Percentiles rank a stretch among this genome's conserved stretches.
Conservation (phyloP, 1,140 invertebrate species). For the Papilio dardanus region DNA sequence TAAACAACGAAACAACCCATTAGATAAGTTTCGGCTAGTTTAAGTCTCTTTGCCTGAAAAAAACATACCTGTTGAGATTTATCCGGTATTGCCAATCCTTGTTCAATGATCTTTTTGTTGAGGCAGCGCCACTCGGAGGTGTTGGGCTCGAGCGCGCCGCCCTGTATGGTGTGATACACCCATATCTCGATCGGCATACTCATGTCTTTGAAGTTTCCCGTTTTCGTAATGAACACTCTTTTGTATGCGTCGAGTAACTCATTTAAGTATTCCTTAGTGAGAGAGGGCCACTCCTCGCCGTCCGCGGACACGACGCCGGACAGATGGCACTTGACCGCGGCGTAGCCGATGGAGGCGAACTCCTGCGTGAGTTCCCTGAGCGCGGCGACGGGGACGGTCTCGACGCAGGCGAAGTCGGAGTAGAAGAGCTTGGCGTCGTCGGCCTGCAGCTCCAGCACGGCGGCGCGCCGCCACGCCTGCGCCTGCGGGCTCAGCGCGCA, state of each 20-base stretch:
- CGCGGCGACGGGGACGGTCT: constrained; percentile 66
- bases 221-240: constrained; percentile 71
- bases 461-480: constrained; percentile 81
- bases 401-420: constrained; percentile 80
- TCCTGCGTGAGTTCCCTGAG: constrained; percentile 71
- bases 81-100: constrained; percentile 83
- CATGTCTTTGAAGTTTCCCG: constrained; percentile 74
- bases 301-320: constrained; percentile 82
- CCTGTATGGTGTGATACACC: constrained; percentile 74
- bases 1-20: too few relatives aligned
- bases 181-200: constrained; percentile 83
- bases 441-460: constrained; percentile 72
- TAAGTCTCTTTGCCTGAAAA: constrained; percentile 30
- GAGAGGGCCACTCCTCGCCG: constrained; percentile 80
- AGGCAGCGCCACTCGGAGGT: constrained; percentile 81
- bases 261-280: constrained; percentile 79
- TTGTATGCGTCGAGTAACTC: constrained; percentile 80
- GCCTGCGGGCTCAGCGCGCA: constrained; percentile 75
- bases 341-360: constrained; percentile 72
- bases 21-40: neutral
- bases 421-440: constrained; percentile 77
- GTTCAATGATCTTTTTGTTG: constrained; percentile 81
- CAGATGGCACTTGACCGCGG: constrained; percentile 83
- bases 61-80: constrained; percentile 55
- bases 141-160: constrained; percentile 77